phyloP scores from a whole-genome alignment of 2,888 invertebrate species.

The Helleia helle region DNA sequence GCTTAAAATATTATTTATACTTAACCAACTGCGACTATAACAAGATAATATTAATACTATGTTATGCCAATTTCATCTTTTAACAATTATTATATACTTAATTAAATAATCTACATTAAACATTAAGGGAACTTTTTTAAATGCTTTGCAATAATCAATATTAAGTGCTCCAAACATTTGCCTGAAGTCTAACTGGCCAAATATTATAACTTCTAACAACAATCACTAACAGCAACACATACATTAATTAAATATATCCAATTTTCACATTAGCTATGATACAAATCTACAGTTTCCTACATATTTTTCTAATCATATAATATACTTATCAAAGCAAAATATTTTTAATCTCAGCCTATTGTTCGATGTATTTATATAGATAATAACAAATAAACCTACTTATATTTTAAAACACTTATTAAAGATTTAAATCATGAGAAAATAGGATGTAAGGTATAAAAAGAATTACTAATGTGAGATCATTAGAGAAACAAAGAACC shows the following conservation, averaged over 20 bases:
- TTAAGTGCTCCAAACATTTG: neutral
- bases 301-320: neutral
- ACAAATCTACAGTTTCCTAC: slow-evolving; percentile 7
- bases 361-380: slow-evolving; percentile 4
- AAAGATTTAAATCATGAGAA: slow-evolving; percentile 1
- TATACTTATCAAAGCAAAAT: neutral
- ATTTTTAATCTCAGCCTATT: slow-evolving; percentile 4
- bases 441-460: neutral
- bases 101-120: neutral
- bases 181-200: slow-evolving; percentile 1
- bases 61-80: neutral
- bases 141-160: slow-evolving; percentile 6
- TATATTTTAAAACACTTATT: neutral
- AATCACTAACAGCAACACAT: slow-evolving; percentile 2
- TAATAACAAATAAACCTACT: neutral
- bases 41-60: neutral
- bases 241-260: neutral
- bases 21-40: too few relatives aligned
- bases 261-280: neutral
- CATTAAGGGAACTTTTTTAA: neutral
- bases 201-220: neutral
- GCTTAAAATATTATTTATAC: too few relatives aligned
- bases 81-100: neutral
- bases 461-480: slow-evolving; percentile 1
- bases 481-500: neutral